A percentile compares a stretch with the other conserved stretches of the same genome.
phyloP scores from a whole-genome alignment of 1,140 invertebrate genomes.

The Coelopa frigida region DNA sequence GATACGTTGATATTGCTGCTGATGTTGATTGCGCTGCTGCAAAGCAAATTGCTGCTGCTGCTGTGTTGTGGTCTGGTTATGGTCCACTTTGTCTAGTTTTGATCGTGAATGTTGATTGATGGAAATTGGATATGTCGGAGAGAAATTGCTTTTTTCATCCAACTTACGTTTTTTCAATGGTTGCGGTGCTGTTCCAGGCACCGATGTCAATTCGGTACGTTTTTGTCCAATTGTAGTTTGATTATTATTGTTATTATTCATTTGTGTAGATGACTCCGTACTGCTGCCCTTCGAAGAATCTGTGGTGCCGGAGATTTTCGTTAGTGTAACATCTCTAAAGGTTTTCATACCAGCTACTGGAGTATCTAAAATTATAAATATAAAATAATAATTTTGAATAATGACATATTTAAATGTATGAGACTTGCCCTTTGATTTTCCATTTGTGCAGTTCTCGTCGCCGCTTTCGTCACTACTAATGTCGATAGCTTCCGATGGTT shows the following conservation, averaged over 20 bases:
- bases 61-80: background rate
- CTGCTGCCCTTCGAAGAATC: background rate
- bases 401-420: background rate
- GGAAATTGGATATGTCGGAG: conserved; percentile 5
- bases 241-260: background rate
- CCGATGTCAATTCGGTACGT: conserved; percentile 5
- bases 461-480: conserved; percentile 54
- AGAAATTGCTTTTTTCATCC: conserved; percentile 5
- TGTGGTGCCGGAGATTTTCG: too few relatives aligned
- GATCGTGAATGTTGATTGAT: conserved; percentile 1
- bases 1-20: conserved; percentile 7
- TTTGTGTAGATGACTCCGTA: conserved; percentile 15
- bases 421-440: conserved; percentile 9
- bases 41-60: conserved; percentile 2
- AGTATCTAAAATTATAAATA: too few relatives aligned
- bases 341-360: too few relatives aligned
- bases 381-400: too few relatives aligned
- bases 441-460: conserved; percentile 37
- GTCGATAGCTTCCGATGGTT: conserved; percentile 47
- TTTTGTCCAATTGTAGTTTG: conserved; percentile 10
- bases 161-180: conserved; percentile 18
- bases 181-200: conserved; percentile 4
- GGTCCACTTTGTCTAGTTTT: conserved; percentile 10
- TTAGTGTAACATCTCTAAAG: too few relatives aligned
- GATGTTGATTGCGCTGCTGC: conserved; percentile 2